Percentiles rank a stretch among this genome's conserved stretches.
Evolutionary conservation across 2,113 vertebrate genomes (phyloP).

Genomic region (Lepisosteus osseus): DNA sequence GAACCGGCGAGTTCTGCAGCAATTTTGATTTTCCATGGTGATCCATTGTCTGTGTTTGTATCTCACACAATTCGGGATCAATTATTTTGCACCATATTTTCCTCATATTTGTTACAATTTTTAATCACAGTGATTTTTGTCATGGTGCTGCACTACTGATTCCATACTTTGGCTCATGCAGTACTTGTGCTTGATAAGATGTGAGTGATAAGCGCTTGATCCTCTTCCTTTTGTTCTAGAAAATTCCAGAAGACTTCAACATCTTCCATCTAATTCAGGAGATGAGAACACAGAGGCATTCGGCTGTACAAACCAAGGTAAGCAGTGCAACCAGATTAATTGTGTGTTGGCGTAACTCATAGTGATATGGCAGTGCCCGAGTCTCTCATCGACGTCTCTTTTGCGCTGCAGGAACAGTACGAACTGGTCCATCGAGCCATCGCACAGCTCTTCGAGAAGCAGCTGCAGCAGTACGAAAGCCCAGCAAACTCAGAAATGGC

Average conservation of each 20-base stretch:
- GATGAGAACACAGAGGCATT: slow-evolving; percentile 97
- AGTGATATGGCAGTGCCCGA: not conserved
- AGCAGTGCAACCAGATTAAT: not conserved
- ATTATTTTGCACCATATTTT: no score
- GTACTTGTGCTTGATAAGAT: no score
- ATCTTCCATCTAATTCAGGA: slow-evolving; percentile 96
- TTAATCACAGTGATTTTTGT: no score
- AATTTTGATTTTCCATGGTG: no score
- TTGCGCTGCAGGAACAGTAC: slow-evolving; percentile 82
- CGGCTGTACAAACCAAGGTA: slow-evolving; percentile 98
- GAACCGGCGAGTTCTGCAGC: no score
- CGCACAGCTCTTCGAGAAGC: slow-evolving; percentile 92
- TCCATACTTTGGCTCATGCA: no score
- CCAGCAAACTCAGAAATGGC: slow-evolving; percentile 74
- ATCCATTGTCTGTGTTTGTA: no score
- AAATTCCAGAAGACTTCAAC: slow-evolving; percentile 97
- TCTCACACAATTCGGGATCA: no score
- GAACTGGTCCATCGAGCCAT: slow-evolving; percentile 94
- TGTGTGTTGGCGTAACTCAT: slow-evolving; percentile 9
- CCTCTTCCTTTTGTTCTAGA: slow-evolving; percentile 61
- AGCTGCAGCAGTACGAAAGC: slow-evolving; percentile 82
- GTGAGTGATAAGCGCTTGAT: slow-evolving; percentile 1
- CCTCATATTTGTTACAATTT: no score
- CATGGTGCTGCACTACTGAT: no score
- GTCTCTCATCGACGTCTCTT: slow-evolving; percentile 19